phyloP scores from a whole-genome alignment of 2,113 vertebrate genomes.

The Cheilinus undulatus region DNA sequence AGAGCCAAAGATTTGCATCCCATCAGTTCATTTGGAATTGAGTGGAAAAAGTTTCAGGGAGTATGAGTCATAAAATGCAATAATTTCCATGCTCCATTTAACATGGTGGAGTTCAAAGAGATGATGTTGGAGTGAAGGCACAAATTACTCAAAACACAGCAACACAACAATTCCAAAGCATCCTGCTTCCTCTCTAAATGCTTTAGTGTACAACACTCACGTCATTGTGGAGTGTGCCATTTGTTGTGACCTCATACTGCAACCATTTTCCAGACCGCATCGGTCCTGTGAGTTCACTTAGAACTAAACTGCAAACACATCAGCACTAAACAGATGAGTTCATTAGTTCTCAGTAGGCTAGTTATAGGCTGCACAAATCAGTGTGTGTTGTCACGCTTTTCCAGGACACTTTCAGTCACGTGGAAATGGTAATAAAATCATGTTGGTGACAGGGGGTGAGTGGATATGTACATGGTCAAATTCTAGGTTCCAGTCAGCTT shows the following conservation, averaged over 20 bases:
- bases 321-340: neutral
- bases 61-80: slow-evolving; percentile 50
- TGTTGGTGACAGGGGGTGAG: neutral
- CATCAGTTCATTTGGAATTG: slow-evolving; percentile 31
- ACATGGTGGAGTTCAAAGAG: slow-evolving; percentile 41
- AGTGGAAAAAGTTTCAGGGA: slow-evolving; percentile 31
- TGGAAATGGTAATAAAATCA: neutral
- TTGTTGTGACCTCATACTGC: slow-evolving; percentile 13
- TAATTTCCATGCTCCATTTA: slow-evolving; percentile 51
- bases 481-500: too few species aligned
- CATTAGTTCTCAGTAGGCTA: neutral
- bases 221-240: slow-evolving; percentile 5
- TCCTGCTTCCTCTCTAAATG: neutral
- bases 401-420: neutral
- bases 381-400: neutral
- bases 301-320: neutral
- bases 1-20: neutral
- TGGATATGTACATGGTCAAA: too few species aligned
- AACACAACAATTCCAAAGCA: slow-evolving; percentile 2
- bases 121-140: slow-evolving; percentile 9
- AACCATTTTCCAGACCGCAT: neutral
- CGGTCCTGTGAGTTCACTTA: neutral
- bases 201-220: neutral
- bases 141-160: slow-evolving; percentile 31
- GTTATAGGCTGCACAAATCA: neutral